Conservation (phyloP, 2,888 invertebrate genomes). For the Melikaiella ostensackeni region DNA sequence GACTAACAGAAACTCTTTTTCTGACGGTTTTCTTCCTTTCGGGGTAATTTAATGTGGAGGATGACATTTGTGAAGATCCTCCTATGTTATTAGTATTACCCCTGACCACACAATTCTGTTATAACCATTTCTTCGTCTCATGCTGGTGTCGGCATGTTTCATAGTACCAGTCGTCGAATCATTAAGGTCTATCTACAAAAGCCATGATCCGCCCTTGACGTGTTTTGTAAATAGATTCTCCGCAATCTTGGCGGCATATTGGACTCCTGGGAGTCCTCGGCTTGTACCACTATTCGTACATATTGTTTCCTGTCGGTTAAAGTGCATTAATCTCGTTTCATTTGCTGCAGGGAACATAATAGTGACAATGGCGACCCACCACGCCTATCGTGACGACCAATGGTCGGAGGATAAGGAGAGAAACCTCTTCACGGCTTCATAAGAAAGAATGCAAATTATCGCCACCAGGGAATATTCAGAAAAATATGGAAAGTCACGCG, state of each 20-base stretch:
- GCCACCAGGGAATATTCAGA: slow-evolving; percentile 18
- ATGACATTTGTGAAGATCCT: slow-evolving; percentile 29
- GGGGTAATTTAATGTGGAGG: slow-evolving; percentile 30
- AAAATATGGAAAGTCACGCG: slow-evolving; percentile 30
- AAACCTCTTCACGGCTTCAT: neutral
- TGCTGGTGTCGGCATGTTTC: slow-evolving; percentile 34
- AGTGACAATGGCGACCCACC: slow-evolving; percentile 47
- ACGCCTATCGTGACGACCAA: slow-evolving; percentile 53
- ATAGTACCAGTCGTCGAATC: slow-evolving; percentile 48
- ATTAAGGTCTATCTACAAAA: slow-evolving; percentile 58
- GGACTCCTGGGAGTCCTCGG: slow-evolving; percentile 61
- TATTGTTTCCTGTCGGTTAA: slow-evolving; percentile 59
- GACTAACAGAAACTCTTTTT: neutral
- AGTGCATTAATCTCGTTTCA: slow-evolving; percentile 63
- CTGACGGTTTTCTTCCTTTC: neutral
- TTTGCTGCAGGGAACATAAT: slow-evolving; percentile 51
- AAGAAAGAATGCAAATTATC: slow-evolving; percentile 27
- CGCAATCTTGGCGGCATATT: slow-evolving; percentile 53
- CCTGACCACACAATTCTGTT: slow-evolving; percentile 33
- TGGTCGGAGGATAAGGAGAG: slow-evolving; percentile 25
- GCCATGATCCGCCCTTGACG: slow-evolving; percentile 49
- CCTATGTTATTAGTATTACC: slow-evolving; percentile 1
- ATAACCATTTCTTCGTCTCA: slow-evolving; percentile 15
- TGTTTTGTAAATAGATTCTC: slow-evolving; percentile 53
- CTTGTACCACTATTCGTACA: slow-evolving; percentile 41